Base-by-base conservation (phyloP, 2,888 invertebrate genomes). In the Sceliomorpha sp. region DNA sequence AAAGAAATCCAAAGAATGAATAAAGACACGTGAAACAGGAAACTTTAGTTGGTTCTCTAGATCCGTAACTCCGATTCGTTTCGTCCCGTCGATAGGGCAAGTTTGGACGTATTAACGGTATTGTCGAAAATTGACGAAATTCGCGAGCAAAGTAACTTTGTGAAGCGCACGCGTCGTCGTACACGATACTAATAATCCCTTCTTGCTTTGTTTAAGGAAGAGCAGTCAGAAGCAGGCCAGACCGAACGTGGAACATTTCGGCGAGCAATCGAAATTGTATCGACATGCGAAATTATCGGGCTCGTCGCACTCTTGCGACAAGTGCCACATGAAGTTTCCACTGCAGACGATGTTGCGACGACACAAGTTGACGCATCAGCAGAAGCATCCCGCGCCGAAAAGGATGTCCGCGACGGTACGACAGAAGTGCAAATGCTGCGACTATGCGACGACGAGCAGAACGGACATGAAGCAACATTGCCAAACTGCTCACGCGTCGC, bases 281-380 rank as follows among this genome's bases (percentile, higher is more conserved):
- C 17, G 27, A 1, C 8, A 31, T 7, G 6, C 15, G 9, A 40
- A 42, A n/a, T n/a, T n/a, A n/a, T n/a, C n/a, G n/a, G n/a, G n/a
- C 13, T 31, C 17, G 13, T 72, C 48, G 32, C 68, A 60, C 45
- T 13, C 31, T 0, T 87, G 87, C 44, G 53, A 76, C 6, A 80
- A 77, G 27, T 87, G 87, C 42, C 59, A 56, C 1, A 50, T 82
- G 7, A 78, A 77, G 47, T 87, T 87, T 37, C 79, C 82, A 0
- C 29, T 78, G 13, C 75, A 75, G 6, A 74, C 32, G 1, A 83
- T 84, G 80, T 48, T 85, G 39, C 72, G 69, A 8, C 77, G 83
- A 24, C 86, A 86, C 42, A 78, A 70, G 27, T 29, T 68, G 0
- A 62, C 64, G 1, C 80, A 82, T 32, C 39, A 32, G 9, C 29